Percentiles rank a stretch among this genome's conserved stretches.
Conservation (phyloP, 2,888 invertebrate genomes). For the Tridacna gigas region DNA sequence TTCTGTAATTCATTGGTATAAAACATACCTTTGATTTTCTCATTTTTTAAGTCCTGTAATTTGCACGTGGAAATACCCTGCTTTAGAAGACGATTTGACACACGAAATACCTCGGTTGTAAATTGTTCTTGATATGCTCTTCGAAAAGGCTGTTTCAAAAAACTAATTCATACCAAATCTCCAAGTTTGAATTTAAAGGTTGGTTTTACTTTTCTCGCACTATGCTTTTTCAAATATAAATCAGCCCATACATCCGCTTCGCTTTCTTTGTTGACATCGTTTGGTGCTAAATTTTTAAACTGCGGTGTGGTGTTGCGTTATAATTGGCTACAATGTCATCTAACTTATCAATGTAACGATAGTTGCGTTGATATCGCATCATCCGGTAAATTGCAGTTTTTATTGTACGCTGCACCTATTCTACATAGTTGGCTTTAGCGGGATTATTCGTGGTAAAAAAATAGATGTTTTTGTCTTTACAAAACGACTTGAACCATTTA, state of each 20-base stretch:
- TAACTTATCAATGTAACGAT: constrained; percentile 24
- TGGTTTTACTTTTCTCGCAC: constrained; percentile 2
- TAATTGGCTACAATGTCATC: constrained; percentile 16
- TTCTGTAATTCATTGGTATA: constrained; percentile 41
- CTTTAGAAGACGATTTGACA: constrained; percentile 8
- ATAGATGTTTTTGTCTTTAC: constrained; percentile 32
- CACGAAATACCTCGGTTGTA: constrained; percentile 32
- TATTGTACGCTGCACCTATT: constrained; percentile 28
- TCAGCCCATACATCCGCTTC: constrained; percentile 55
- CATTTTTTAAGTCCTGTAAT: constrained; percentile 35
- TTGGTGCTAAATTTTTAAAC: constrained; percentile 23
- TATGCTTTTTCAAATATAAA: constrained; percentile 28
- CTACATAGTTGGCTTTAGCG: constrained; percentile 30
- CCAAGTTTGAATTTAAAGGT: constrained; percentile 33
- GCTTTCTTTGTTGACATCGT: constrained; percentile 28
- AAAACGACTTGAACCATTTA: constrained; percentile 4
- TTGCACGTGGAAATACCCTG: constrained; percentile 39
- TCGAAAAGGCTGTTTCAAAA: constrained; percentile 37
- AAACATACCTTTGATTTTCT: constrained; percentile 31
- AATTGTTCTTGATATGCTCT: constrained; percentile 36
- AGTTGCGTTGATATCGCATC: constrained; percentile 36
- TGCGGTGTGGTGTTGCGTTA: constrained; percentile 36
- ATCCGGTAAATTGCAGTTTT: constrained; percentile 14
- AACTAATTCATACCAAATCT: constrained; percentile 40
- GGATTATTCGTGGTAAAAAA: constrained; percentile 37